Base-by-base conservation (phyloP, 2,888 invertebrate genomes). In the Blera fallax region DNA sequence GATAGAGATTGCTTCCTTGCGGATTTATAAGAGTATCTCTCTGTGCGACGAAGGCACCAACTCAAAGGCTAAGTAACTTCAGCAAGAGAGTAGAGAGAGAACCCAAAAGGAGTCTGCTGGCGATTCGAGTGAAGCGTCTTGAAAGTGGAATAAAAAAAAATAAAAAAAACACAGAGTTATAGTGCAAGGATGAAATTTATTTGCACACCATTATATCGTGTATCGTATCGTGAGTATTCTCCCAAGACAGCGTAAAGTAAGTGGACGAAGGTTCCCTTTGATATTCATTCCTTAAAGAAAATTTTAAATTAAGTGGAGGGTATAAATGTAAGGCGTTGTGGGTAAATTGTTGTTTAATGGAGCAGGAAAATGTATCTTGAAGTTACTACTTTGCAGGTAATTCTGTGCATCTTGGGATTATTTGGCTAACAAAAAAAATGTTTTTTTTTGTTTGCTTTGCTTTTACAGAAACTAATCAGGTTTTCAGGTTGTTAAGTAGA, bases 141-240 rank as follows among this genome's bases (percentile, higher is more conserved):
- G 24, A 81, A 72, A 70, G 24, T 64, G 52, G 6, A 64, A 56
- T 29, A 72, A 56, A 69, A 74, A 69, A 27, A 74, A 62, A 37
- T 11, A 52, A 29, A 24, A 16, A 43, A 80, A 85, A 76, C 76
- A 60, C 65, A 60, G 72, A 85, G 72, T 85, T 85, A 81, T 77
- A 85, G 85, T 77, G 76, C 72, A 81, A 72, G 81, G 70, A 81
- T 72, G 85, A 85, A 85, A 81, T 81, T 85, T 85, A 85, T 85
- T 85, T 85, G 85, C 85, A 85, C 81, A 85, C 85, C 85, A 85
- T 85, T 85, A 85, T 85, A 81, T 70, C 81, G 72, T 81, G 81
- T 81, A 81, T 85, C 70, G 81, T 60, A 85, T 81, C 76, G 56
- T 72, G 85, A 81, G 81, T 81, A 85, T 70, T 85, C 72, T 85